These are phyloP conservation scores for Tupaia tana DNA, from an alignment of 2,113 vertebrate species.

Conservation along the genomic window DNA sequence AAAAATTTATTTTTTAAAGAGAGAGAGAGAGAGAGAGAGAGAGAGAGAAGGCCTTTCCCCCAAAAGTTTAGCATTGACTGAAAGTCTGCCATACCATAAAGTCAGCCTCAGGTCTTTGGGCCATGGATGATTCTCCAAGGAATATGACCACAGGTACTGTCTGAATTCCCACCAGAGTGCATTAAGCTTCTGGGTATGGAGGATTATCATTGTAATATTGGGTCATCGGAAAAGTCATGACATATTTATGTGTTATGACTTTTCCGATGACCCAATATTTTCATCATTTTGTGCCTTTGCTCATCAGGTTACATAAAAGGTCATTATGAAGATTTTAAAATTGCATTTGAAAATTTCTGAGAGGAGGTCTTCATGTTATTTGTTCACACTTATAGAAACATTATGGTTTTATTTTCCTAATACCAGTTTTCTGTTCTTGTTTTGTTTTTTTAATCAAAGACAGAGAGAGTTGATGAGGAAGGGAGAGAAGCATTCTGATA, in stretches of 20 bases:
- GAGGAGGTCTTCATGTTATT: slow-evolving; percentile 17
- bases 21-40: neutral
- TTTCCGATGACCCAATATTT: neutral
- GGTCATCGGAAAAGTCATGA: too few species aligned
- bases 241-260: too few species aligned
- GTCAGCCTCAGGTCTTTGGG: neutral
- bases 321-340: neutral
- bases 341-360: slow-evolving; percentile 49
- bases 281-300: neutral
- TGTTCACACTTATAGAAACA: slow-evolving; percentile 23
- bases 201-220: neutral
- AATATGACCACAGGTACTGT: neutral
- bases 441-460: too few species aligned
- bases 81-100: neutral
- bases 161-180: neutral
- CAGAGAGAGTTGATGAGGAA: too few species aligned
- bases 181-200: neutral
- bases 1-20: too few species aligned
- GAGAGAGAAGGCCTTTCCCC: neutral
- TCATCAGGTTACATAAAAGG: slow-evolving; percentile 28
- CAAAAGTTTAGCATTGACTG: neutral
- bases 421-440: neutral
- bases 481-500: too few species aligned
- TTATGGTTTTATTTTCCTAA: slow-evolving; percentile 34
- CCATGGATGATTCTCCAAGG: neutral